Conservation (phyloP, 2,888 invertebrate species). For the Andrena camellia region DNA sequence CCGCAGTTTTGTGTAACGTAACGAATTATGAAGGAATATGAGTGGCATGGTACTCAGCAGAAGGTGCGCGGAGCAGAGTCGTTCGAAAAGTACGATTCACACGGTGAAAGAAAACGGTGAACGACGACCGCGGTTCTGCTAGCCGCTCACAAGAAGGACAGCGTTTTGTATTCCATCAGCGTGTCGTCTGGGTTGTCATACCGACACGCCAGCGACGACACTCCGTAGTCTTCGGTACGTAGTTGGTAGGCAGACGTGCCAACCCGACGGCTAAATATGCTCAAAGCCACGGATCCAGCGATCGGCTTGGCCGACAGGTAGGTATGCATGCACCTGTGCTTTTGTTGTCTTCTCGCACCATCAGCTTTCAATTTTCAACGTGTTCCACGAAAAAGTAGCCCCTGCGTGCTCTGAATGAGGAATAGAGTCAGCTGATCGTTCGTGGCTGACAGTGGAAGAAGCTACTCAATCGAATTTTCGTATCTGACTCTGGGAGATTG, state of each 20-base stretch:
- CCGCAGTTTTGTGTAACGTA: not conserved
- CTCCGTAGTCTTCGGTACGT: slow-evolving; percentile 54
- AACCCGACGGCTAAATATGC: slow-evolving; percentile 72
- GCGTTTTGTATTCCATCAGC: slow-evolving; percentile 74
- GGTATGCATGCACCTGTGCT: slow-evolving; percentile 51
- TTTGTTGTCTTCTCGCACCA: slow-evolving; percentile 42
- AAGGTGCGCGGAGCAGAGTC: slow-evolving; percentile 2
- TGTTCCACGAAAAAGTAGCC: not conserved
- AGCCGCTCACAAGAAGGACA: slow-evolving; percentile 65
- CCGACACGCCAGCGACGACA: slow-evolving; percentile 75
- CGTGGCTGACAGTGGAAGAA: not conserved
- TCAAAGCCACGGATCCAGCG: slow-evolving; percentile 66
- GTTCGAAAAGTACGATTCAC: slow-evolving; percentile 53
- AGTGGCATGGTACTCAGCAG: slow-evolving; percentile 13
- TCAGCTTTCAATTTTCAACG: slow-evolving; percentile 52
- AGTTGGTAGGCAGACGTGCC: slow-evolving; percentile 77
- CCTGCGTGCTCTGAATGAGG: not conserved
- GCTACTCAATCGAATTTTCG: not conserved
- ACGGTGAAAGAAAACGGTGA: slow-evolving; percentile 60
- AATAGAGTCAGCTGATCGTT: not conserved
- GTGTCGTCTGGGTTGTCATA: slow-evolving; percentile 76
- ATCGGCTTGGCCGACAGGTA: slow-evolving; percentile 48
- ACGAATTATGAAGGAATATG: slow-evolving; percentile 21
- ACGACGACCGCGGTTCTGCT: slow-evolving; percentile 51
- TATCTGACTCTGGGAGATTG: too few relatives aligned